Conservation (phyloP, 2,797 vertebrate genomes). For the Xyrichtys novacula region DNA sequence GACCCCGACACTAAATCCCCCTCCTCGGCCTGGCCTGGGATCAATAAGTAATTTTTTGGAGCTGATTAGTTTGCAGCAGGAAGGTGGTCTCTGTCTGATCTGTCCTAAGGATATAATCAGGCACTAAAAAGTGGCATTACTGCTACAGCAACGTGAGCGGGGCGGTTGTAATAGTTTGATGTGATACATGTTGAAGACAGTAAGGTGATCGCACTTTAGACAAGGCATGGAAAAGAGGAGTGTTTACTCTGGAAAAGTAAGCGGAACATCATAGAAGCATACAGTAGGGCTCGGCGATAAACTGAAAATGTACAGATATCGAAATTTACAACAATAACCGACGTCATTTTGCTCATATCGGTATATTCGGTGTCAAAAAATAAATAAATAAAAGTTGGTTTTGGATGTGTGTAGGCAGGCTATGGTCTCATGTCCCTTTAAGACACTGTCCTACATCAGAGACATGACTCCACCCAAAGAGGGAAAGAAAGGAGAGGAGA, state of each 20-base stretch:
- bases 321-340: no score
- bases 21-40: constrained; percentile 84
- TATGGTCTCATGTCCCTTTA: no score
- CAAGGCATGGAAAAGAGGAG: constrained; percentile 3
- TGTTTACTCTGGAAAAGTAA: constrained; percentile 1
- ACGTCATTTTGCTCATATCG: no score
- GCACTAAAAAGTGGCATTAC: constrained; percentile 89
- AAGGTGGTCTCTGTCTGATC: constrained; percentile 89
- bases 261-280: no score
- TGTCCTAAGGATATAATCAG: constrained; percentile 97
- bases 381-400: no score
- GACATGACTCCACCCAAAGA: no score
- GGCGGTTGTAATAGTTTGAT: constrained; percentile 49
- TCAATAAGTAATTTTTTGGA: constrained; percentile 99
- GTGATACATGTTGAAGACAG: constrained; percentile 57
- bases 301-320: no score
- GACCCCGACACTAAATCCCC: constrained; percentile 88
- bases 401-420: no score
- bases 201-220: constrained; percentile 31
- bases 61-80: constrained; percentile 96
- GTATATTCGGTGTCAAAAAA: no score
- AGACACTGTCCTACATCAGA: no score
- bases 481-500: no score
- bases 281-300: no score
- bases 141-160: constrained; percentile 78